Base-by-base conservation (phyloP, 2,888 invertebrate species). In the Drosophila phalerata region DNA sequence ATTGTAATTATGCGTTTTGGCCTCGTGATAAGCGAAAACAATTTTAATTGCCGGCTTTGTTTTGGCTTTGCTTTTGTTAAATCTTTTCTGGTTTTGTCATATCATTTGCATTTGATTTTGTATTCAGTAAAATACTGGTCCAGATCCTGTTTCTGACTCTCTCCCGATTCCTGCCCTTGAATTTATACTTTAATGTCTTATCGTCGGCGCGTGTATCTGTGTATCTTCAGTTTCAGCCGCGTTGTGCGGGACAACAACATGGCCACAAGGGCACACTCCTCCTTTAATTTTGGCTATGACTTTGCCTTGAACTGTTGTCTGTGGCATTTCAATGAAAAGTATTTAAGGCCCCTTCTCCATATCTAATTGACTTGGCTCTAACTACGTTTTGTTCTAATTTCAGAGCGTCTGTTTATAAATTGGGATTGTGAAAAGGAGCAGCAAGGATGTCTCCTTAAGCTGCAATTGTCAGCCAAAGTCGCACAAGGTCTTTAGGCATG, bases 41-140 rank as follows among this genome's bases (percentile, higher is more conserved):
- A 66, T 62, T 69, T 42, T 28, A 68, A 68, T 57, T 45, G 62
- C 30, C 38, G 15, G 47, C 63, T 61, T 55, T 60, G 69, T 65
- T 66, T 57, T 56, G 47, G 34, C 32, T 30, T 45, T 40, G 42
- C 37, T 13, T 62, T 43, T 66, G 34, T 45, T 47, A 28, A 48
- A 51, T 79, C 47, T 56, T 56, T 55, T 60, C 73, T 73, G 68
- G 28, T 68, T 77, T 62, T 74, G 71, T 79, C 78, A 72, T 75
- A 79, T 63, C 76, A 85, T 85, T 82, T 85, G 85, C 76, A 81
- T 81, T 81, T 79, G 61, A 75, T 81, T 81, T 78, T 61, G 37
- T 69, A 65, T 47, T 38, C 60, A 40, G 52, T 51, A 53, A 49
- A 48, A 37, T 32, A 55, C 63, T 42, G 37, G 13, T 49, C 11